Percentiles rank a stretch among this genome's conserved stretches.
phyloP scores from a whole-genome alignment of 2,113 vertebrate genomes.

The Harpagus bidentatus region DNA sequence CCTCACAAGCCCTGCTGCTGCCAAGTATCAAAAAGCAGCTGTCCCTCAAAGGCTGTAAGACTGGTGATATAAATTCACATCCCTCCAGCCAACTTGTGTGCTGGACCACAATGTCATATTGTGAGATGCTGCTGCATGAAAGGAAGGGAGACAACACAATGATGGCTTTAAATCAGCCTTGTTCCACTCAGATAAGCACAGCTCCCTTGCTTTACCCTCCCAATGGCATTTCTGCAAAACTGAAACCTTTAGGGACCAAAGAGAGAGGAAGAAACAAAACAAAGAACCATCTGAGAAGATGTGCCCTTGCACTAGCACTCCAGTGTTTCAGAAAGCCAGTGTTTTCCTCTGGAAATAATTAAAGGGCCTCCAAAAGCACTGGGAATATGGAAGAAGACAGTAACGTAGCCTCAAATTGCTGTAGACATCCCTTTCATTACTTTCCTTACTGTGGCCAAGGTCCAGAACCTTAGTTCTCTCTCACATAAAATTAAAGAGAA shows the following conservation, averaged over 20 bases:
- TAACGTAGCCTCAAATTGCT: background rate
- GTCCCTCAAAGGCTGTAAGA: background rate
- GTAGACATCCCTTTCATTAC: background rate
- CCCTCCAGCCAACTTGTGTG: background rate
- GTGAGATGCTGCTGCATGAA: background rate
- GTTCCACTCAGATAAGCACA: background rate
- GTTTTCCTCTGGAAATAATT: background rate
- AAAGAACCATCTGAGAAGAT: background rate
- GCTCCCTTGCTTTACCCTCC: background rate
- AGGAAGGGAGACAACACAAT: background rate
- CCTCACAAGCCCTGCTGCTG: background rate
- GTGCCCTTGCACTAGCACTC: background rate
- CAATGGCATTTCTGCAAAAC: background rate
- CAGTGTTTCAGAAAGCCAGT: background rate
- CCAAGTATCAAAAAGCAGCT: background rate
- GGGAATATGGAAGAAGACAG: background rate
- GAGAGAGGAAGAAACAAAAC: background rate
- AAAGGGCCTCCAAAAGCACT: background rate
- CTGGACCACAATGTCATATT: too few species aligned
- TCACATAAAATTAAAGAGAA: background rate
- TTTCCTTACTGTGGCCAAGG: background rate
- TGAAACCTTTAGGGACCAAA: background rate
- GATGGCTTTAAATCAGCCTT: background rate
- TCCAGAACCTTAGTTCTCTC: background rate
- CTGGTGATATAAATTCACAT: background rate